Evolutionary conservation across 2,113 vertebrate genomes (phyloP), one percentile per base, ranked within the genome.

Genomic region (Pycnonotus jocosus): DNA sequence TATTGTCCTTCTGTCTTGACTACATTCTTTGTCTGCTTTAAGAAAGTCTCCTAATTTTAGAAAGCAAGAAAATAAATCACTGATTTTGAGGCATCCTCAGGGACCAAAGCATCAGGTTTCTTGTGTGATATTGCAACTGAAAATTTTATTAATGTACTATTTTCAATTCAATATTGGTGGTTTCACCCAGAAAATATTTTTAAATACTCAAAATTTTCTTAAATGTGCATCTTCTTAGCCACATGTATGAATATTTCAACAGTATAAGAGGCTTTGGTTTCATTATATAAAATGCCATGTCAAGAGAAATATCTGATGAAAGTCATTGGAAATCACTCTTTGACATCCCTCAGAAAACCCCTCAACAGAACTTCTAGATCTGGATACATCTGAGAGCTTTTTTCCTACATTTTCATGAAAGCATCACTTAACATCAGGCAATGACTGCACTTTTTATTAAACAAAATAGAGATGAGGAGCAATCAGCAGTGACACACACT

Each of bases 1-100:
- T 82, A 80, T 21, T 94, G 50, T 91, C 85, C 72, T 95, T 92
- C 70, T 92, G 9, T 88, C 88, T 84, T 56, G 65, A 35, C 77
- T 86, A 35, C 8, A 0, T 78, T 81, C 40, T 74, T 83, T 84
- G 23, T 35, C 57, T 83, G 16, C 21, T 81, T 84, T 83, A 73
- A 72, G 27, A 91, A 91, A 74, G 51, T 53, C 10, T 65, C 28
- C 50, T 73, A 21, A 81, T 58, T 88, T 68, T 53, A 77, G 56
- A 66, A 74, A 64, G 47, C 30, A 47, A 73, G 45, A 84, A 35
- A 40, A 13, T 93, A 83, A 93, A 71, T 69, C 48, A 35, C 30
- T 91, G 28, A 37, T 74, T 62, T 53, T 83, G 68, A 68, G 33
- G 38, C 7, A 87, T 18, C 28, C 38, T 40, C 2, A 1, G 27